phyloP scores from a whole-genome alignment of 2,113 vertebrate genomes.

The Serinus canaria region DNA sequence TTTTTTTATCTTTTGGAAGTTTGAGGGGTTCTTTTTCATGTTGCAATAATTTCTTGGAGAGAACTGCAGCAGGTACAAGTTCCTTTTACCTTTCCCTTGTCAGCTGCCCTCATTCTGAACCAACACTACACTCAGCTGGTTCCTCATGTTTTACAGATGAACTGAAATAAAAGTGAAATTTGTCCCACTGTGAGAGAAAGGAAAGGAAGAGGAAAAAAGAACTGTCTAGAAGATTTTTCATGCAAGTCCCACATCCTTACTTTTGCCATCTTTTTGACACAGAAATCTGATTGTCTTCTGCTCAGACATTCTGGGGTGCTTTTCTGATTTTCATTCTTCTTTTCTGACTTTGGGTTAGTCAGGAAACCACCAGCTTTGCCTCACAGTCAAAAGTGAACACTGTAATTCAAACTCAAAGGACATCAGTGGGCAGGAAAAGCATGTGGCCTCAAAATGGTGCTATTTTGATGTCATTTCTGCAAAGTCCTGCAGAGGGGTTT shows the following conservation, averaged over 20 bases:
- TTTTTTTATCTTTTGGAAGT: not conserved
- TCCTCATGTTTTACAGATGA: constrained; percentile 58
- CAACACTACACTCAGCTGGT: not conserved
- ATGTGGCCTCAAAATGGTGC: not conserved
- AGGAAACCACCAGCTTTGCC: not conserved
- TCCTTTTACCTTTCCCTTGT: constrained; percentile 36
- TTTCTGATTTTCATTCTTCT: constrained; percentile 8
- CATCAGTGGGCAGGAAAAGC: not conserved
- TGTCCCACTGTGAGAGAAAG: constrained; percentile 48
- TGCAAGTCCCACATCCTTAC: constrained; percentile 21
- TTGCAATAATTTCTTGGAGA: constrained; percentile 2
- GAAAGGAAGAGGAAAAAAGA: not conserved
- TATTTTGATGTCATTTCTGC: not conserved
- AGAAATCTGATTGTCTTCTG: not conserved
- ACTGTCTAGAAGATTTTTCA: constrained; percentile 7
- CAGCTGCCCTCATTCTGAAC: constrained; percentile 38
- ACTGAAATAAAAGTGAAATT: constrained; percentile 46
- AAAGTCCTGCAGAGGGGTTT: not conserved
- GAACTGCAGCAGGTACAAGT: not conserved
- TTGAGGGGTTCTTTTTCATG: not conserved
- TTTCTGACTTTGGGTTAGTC: not conserved
- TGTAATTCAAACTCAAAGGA: not conserved
- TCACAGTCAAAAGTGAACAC: not conserved
- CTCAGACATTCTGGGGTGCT: not conserved
- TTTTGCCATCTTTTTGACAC: constrained; percentile 26